Base-by-base conservation (phyloP, 2,888 invertebrate species). In the Auanema freiburgensis region DNA sequence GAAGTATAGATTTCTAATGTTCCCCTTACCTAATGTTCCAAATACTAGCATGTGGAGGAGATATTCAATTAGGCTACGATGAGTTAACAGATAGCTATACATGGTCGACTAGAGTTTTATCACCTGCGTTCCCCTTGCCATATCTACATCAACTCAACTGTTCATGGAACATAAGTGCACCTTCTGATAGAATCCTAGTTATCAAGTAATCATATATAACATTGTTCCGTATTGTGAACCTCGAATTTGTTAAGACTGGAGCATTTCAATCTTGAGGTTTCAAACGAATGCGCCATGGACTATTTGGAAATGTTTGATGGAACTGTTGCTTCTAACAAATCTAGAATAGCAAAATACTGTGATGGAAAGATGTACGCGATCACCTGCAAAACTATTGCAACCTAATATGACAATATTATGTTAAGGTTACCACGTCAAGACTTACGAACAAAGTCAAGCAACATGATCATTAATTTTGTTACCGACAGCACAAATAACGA, bases 51-150 rank as follows among this genome's bases (percentile, higher is more conserved):
- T 80, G 80, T 58, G 80, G 80, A 21, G 79, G 77, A 43, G 67
- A 71, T 10, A 66, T 79, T 49, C 59, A 68, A 10, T 68, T 80
- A 44, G 63, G 49, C 18, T 71, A 72, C 10, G 69, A 61, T 2
- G 55, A 63, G 1, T 49, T 63, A 10, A 12, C 33, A 5, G 33
- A 33, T 8, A 33, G 4, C 4, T 33, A 33, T 33, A 5, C 33
- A 3, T 33, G 33, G 33, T 33, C 57, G 23, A 63, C 67, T 12
- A 6, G 61, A 1, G 49, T 70, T 44, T 57, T 65, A 0, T 76
- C 78, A 18, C 82, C 82, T 12, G 80, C 75, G 1, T 82, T 75
- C 69, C 82, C 82, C 16, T 66, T 80, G n/a, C 73, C 75, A 1
- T 81, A 82, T 53, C 75, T 76, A 41, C 66, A 79, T 46, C 66